Evolutionary conservation across 2,113 vertebrate species (phyloP), one percentile per base, ranked within the genome.

Genomic region (Chionomys nivalis): DNA sequence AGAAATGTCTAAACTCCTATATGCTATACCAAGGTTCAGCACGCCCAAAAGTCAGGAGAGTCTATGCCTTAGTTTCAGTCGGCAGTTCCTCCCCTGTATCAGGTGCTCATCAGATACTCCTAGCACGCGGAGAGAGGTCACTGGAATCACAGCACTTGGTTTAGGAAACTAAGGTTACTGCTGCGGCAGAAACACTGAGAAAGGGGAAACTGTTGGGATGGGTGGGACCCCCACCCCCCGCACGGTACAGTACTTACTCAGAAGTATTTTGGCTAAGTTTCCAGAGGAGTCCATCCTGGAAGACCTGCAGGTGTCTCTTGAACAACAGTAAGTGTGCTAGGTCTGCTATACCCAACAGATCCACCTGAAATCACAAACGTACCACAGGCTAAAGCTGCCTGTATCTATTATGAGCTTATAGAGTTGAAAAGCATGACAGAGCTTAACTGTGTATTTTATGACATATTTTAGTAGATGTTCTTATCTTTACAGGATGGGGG

Each of bases 291-390:
- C 97, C 93, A 8, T 99, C 98, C 93, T 98, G 98, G 90, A 91
- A 97, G 79, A 98, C 97, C 73, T 98, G 97, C 95, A 99, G 89
- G 14, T 97, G 98, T 26, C 98, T 97, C 70, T 97, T 98, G 96
- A 99, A 99, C 90, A 99, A 97, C 26, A 99, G 97, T 94, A 99
- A 93, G 97, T 99, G 99, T 33, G 99, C 94, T 36, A 99, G 97
- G 96, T 99, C 99, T 93, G 99, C 99, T 98, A 99, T 97, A 52
- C 99, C 99, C 97, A 99, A 96, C 96, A 99, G 98, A 97, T 99
- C 99, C 17, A 99, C 98, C 99, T 99, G 98, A 75, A 98, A 98
- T 52, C 92, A 98, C 85, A 98, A 81, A 98, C 65, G 33, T 14
- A 85, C 79, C 68, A 94, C 96, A 77, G 96, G 70, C 95, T 97